These are phyloP conservation scores for Ormia ochracea DNA, from an alignment of 2,888 invertebrate genomes.

Conservation along the genomic window DNA sequence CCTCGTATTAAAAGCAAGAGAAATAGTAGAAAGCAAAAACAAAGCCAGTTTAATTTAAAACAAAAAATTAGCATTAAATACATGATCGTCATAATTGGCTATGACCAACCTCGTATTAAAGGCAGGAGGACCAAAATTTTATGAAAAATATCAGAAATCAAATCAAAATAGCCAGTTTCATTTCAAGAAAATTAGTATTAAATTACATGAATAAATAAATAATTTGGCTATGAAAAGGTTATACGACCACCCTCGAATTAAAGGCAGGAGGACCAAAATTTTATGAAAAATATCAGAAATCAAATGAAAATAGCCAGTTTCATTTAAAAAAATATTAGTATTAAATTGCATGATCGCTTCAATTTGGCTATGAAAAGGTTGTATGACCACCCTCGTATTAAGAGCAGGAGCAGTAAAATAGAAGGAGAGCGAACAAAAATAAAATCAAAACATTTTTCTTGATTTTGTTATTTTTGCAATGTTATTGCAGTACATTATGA, in stretches of 20 bases:
- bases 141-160: too few relatives aligned
- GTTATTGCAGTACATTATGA: slow-evolving; percentile 64
- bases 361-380: background rate
- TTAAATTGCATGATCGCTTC: background rate
- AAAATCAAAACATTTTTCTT: slow-evolving; percentile 44
- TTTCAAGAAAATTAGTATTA: too few relatives aligned
- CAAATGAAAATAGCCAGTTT: background rate
- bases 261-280: background rate
- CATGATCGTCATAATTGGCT: too few relatives aligned
- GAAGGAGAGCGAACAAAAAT: slow-evolving; percentile 19
- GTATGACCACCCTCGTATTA: background rate
- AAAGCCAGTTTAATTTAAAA: slow-evolving; percentile 46
- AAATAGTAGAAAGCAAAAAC: background rate
- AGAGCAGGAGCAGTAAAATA: background rate
- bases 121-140: too few relatives aligned
- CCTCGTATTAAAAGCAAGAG: background rate
- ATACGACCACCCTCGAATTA: too few relatives aligned
- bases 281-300: too few relatives aligned
- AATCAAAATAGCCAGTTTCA: too few relatives aligned
- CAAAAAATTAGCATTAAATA: too few relatives aligned
- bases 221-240: too few relatives aligned
- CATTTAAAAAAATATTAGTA: background rate
- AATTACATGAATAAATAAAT: too few relatives aligned
- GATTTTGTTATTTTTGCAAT: slow-evolving; percentile 1
- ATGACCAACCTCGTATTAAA: too few relatives aligned